A percentile compares a stretch with the other conserved stretches of the same genome.
phyloP scores from a whole-genome alignment of 2,113 vertebrate genomes.

The Todiramphus chloris region DNA sequence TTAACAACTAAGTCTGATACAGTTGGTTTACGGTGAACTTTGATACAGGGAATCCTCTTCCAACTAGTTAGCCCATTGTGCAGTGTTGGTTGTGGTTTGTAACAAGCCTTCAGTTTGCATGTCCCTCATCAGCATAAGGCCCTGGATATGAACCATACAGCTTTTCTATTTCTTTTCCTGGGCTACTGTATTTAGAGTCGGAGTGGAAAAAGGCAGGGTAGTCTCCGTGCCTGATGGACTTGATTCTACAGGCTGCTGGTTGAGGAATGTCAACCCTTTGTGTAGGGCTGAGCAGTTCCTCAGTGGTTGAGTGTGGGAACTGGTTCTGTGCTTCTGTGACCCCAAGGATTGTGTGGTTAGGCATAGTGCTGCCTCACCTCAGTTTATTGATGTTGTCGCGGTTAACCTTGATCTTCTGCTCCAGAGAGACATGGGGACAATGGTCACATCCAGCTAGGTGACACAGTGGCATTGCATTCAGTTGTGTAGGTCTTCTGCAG shows the following conservation, averaged over 20 bases:
- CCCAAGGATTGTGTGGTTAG: not conserved
- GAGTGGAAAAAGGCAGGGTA: not conserved
- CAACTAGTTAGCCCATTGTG: not conserved
- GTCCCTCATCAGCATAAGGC: not conserved
- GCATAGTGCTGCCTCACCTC: not conserved
- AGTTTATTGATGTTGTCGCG: not conserved
- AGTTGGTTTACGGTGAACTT: not conserved
- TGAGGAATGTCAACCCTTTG: not conserved
- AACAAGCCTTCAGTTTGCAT: not conserved
- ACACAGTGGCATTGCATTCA: accelerated
- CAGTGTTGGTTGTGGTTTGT: not conserved
- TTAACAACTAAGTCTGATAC: not conserved
- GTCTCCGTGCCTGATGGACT: not conserved
- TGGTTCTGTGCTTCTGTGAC: not conserved
- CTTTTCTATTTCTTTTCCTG: not conserved
- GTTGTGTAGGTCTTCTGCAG: not conserved
- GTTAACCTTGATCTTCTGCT: not conserved
- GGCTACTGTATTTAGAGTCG: not conserved
- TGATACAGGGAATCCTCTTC: not conserved
- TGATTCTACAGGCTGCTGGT: not conserved
- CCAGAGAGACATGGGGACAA: not conserved
- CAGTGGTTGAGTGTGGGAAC: not conserved
- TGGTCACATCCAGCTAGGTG: not conserved
- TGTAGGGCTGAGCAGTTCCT: not conserved
- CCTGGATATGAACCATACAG: not conserved